Evolutionary conservation across 2,888 invertebrate genomes (phyloP).

Genomic region (Operophtera brumata): DNA sequence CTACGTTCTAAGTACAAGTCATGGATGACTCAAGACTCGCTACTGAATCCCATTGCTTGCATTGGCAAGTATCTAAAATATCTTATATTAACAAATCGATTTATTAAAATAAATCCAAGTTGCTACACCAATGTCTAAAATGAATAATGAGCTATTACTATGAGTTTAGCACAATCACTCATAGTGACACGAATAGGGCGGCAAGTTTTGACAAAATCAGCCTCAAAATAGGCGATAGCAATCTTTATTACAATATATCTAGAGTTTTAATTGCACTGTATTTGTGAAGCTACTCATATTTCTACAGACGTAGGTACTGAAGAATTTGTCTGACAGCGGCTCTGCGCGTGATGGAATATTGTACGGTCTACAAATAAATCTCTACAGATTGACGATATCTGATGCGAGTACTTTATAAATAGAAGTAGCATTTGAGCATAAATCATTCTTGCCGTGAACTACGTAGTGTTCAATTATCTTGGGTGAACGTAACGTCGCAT

Average conservation of each 20-base stretch:
- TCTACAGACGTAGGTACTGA: constrained; percentile 6
- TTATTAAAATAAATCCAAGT: constrained; percentile 49
- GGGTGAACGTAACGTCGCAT: background rate
- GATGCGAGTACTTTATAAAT: constrained; percentile 26
- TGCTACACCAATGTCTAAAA: constrained; percentile 54
- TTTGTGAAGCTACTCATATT: background rate
- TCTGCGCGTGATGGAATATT: constrained; percentile 8
- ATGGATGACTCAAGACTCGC: constrained; percentile 9
- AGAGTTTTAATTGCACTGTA: background rate
- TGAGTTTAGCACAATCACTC: constrained; percentile 81
- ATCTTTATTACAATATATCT: background rate
- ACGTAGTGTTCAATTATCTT: too few species aligned
- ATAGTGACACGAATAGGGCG: constrained; percentile 70
- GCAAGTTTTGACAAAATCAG: constrained; percentile 37
- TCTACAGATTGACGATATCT: constrained; percentile 16
- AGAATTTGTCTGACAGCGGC: constrained; percentile 7
- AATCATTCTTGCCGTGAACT: constrained; percentile 17
- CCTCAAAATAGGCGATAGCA: constrained; percentile 19
- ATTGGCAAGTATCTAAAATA: constrained; percentile 42
- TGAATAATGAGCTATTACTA: constrained; percentile 71
- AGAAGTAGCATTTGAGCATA: constrained; percentile 20
- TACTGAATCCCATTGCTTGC: constrained; percentile 33
- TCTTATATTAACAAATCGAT: constrained; percentile 46
- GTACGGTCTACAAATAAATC: constrained; percentile 18
- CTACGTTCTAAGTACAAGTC: constrained; percentile 21